phyloP scores from a whole-genome alignment of 1,140 invertebrate species.

The roundworm (Caenorhabditis elegans) region WBcel235 BX284605.5:7225501-7226000 shows the following conservation, averaged over 20 bases:
- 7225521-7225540: slow-evolving; percentile 63
- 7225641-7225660: slow-evolving; percentile 58
- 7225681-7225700: slow-evolving; percentile 44
- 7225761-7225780: too few species aligned
- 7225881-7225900: slow-evolving; percentile 57
- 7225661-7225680: slow-evolving; percentile 54
- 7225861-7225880: slow-evolving; percentile 65
- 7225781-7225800: too few species aligned
- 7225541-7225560: slow-evolving; percentile 60
- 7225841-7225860: slow-evolving; percentile 62
- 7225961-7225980: slow-evolving; percentile 67
- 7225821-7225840: slow-evolving; percentile 62
- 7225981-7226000: slow-evolving; percentile 70
- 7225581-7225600: slow-evolving; percentile 54
- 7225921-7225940: slow-evolving; percentile 47
- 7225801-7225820: slow-evolving; percentile 52
- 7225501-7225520: slow-evolving; percentile 59
- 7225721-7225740: not conserved
- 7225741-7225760: slow-evolving; percentile 9
- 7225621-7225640: slow-evolving; percentile 62
- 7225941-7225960: slow-evolving; percentile 63
- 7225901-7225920: slow-evolving; percentile 51
- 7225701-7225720: slow-evolving; percentile 12
- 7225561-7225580: slow-evolving; percentile 57
- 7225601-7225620: slow-evolving; percentile 61